Percentiles rank a stretch among this genome's conserved stretches.
These are phyloP conservation scores for Zaprionus lineosus DNA, from an alignment of 2,888 invertebrate genomes.

Conservation along the genomic window DNA sequence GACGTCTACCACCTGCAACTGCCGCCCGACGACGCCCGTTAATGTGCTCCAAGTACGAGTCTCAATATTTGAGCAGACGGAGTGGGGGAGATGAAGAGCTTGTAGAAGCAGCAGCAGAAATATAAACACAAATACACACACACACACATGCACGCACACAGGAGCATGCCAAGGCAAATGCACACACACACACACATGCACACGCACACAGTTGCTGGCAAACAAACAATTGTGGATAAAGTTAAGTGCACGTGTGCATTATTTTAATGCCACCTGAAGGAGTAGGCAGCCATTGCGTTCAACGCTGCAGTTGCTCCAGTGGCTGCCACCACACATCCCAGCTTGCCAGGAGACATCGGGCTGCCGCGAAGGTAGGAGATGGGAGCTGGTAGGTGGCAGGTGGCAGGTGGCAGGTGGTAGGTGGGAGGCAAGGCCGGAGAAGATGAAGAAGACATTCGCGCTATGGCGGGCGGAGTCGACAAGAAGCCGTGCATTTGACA, in stretches of 20 bases:
- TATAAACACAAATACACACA: slow-evolving; percentile 36
- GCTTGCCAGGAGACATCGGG: too few relatives aligned
- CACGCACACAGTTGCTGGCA: slow-evolving; percentile 16
- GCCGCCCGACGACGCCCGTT: slow-evolving; percentile 32
- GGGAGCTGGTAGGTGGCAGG: too few relatives aligned
- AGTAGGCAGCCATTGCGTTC: slow-evolving; percentile 57
- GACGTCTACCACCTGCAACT: slow-evolving; percentile 13
- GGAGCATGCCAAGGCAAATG: too few relatives aligned
- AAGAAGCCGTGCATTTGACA: slow-evolving; percentile 65
- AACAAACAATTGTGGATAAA: slow-evolving; percentile 76
- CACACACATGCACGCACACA: too few relatives aligned
- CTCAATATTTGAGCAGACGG: slow-evolving; percentile 61
- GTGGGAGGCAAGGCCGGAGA: slow-evolving; percentile 14
- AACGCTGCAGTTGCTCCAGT: slow-evolving; percentile 21
- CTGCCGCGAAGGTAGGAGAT: too few relatives aligned
- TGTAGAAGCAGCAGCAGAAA: slow-evolving; percentile 34
- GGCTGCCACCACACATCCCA: slow-evolving; percentile 8
- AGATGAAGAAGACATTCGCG: slow-evolving; percentile 6
- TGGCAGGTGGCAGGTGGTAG: too few relatives aligned
- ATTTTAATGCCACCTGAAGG: slow-evolving; percentile 82
- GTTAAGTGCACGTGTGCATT: slow-evolving; percentile 82
- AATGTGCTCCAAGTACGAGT: slow-evolving; percentile 67
- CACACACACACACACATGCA: slow-evolving; percentile 1
- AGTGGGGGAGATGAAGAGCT: slow-evolving; percentile 27
- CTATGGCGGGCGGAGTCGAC: not conserved